phyloP scores from a whole-genome alignment of 2,113 vertebrate species.

The Onychorhynchus coronatus region DNA sequence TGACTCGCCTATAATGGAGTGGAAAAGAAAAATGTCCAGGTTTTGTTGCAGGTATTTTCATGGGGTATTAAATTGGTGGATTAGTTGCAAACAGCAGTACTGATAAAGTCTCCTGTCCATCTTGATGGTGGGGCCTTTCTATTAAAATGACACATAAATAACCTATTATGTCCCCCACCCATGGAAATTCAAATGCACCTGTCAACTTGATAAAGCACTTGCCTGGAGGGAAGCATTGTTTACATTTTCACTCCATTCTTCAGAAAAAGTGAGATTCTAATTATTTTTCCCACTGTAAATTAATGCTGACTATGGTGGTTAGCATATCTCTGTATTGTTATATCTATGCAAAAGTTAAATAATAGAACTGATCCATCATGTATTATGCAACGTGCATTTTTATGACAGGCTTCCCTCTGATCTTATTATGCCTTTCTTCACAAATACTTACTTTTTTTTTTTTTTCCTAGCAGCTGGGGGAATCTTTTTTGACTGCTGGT shows the following conservation, averaged over 20 bases:
- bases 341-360: constrained; percentile 82
- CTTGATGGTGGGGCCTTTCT: constrained; percentile 88
- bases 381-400: constrained; percentile 71
- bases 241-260: constrained; percentile 99
- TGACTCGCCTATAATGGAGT: constrained; percentile 78
- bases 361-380: constrained; percentile 79
- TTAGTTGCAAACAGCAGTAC: constrained; percentile 84
- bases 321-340: constrained; percentile 78
- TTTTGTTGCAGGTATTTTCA: constrained; percentile 82
- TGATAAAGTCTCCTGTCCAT: constrained; percentile 84
- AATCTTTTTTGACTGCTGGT: constrained; percentile 55
- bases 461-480: constrained; percentile 25
- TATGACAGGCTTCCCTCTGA: constrained; percentile 68
- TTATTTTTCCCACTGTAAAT: constrained; percentile 99
- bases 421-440: constrained; percentile 63
- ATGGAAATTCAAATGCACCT: constrained; percentile 99
- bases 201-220: constrained; percentile 99
- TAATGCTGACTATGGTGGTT: constrained; percentile 94
- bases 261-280: constrained; percentile 99
- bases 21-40: constrained; percentile 76
- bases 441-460: constrained; percentile 59
- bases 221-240: constrained; percentile 99
- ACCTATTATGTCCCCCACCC: constrained; percentile 97
- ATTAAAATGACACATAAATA: constrained; percentile 99
- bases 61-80: constrained; percentile 80